Percentiles rank a stretch among this genome's conserved stretches.
Conservation (phyloP, 2,113 vertebrate species). For the Apistogramma diplotaenia region DNA sequence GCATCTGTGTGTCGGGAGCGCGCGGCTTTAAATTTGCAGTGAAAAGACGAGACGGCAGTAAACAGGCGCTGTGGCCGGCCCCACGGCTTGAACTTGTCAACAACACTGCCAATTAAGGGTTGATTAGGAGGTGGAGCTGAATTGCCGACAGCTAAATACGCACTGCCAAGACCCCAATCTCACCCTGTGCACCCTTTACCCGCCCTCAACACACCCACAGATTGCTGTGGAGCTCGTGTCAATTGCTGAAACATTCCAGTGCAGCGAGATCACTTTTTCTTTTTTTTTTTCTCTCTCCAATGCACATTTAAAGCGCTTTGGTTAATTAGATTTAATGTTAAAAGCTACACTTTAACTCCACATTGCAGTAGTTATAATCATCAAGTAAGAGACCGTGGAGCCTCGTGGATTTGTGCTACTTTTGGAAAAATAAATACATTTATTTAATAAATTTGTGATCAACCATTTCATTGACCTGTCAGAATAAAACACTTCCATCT, state of each 20-base stretch:
- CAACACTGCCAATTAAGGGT: conserved; percentile 67
- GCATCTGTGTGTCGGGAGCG: not conserved
- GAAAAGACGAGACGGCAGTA: conserved; percentile 10
- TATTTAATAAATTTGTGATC: not conserved
- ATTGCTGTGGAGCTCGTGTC: not conserved
- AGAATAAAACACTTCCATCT: fast-evolving
- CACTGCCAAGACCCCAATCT: conserved; percentile 34
- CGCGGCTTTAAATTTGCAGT: not conserved
- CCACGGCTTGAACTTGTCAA: conserved; percentile 45
- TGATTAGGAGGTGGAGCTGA: conserved; percentile 60
- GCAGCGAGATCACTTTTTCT: not conserved
- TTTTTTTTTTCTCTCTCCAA: not conserved
- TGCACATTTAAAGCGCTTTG: not conserved
- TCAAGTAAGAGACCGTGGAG: not conserved
- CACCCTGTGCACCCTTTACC: not conserved
- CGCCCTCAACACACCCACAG: not conserved
- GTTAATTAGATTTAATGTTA: not conserved
- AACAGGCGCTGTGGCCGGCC: conserved; percentile 36
- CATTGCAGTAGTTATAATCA: not conserved
- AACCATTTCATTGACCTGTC: not conserved
- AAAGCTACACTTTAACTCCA: not conserved
- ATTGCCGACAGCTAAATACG: conserved; percentile 46
- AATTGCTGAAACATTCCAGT: not conserved
- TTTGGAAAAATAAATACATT: fast-evolving
- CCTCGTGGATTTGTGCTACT: not conserved